Evolutionary conservation across 1,140 invertebrate genomes (phyloP), one percentile per base, ranked within the genome.

Genomic region (Rhagoletis pomonella): DNA sequence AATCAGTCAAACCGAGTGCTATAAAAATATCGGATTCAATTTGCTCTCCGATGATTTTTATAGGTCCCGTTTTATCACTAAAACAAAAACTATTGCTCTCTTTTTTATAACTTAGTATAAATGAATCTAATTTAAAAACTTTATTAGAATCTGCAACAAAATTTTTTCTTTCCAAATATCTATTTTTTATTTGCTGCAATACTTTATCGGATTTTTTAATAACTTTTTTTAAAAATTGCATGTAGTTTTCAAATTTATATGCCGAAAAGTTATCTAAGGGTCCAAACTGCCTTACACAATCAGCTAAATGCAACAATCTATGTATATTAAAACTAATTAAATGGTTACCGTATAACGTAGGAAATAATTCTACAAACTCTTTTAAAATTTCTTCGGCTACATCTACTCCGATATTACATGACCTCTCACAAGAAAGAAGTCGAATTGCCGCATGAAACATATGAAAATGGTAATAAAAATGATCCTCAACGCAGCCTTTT

Each of bases 261-360:
- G 81, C 81, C 2, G 50, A 59, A 19, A 85, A 59, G 12, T n/a
- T 85, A 10, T 85, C 50, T 17, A 85, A 59, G 0, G 81, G 2
- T 3, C 55, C 44, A 58, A 12, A 60, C 47, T 44, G n/a, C 10
- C 12, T 50, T 1, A 29, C 81, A 10, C 55, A 60, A 6, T 85
- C 81, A 29, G n/a, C 12, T 58, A 85, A 3, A 85, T 85, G 19
- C 19, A 50, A 19, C n/a, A 59, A 10, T 9, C 81, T 17, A 17
- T 85, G 81, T 9, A 58, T 9, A 60, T 85, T 85, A 29, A 60
- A 85, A 29, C 55, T 85, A 59, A 85, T 59, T 85, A 62, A 62
- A 17, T 62, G 12, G 4, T 44, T 19, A 17, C 77, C 77, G 19
- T 84, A 50, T 47, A 84, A 19, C 2, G 2, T 50, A 19, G 44